phyloP scores from a whole-genome alignment of 2,888 invertebrate genomes.

The Nineta flava region DNA sequence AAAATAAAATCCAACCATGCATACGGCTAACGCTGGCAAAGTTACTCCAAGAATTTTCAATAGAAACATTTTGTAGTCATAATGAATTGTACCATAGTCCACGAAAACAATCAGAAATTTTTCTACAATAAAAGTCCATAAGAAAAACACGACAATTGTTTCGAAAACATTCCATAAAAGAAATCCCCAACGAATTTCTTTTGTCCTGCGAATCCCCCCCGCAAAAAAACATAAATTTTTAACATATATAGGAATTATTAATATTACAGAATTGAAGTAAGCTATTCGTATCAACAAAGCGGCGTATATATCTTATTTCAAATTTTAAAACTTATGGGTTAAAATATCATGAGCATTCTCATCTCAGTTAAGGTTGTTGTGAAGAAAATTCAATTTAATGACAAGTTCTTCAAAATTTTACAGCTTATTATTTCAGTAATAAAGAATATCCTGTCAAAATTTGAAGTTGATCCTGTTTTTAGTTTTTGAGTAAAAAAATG shows the following conservation, averaged over 20 bases:
- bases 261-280: too few species aligned
- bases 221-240: constrained; percentile 8
- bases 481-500: too few species aligned
- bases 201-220: constrained; percentile 50
- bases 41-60: constrained; percentile 5
- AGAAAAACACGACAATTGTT: constrained; percentile 63
- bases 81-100: constrained; percentile 34
- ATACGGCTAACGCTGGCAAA: constrained; percentile 23
- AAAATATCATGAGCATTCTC: too few species aligned
- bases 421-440: too few species aligned
- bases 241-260: background rate
- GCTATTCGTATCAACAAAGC: too few species aligned
- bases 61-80: background rate
- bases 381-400: too few species aligned
- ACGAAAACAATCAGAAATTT: constrained; percentile 53
- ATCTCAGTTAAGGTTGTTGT: too few species aligned
- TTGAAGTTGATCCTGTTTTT: too few species aligned
- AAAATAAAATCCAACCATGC: constrained; percentile 67
- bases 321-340: too few species aligned
- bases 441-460: too few species aligned
- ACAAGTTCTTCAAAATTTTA: too few species aligned
- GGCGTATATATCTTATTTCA: too few species aligned
- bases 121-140: constrained; percentile 66
- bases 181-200: constrained; percentile 55
- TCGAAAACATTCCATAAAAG: constrained; percentile 56